Evolutionary conservation across 2,797 vertebrate genomes (phyloP).

Genomic region (Merluccius polli): DNA sequence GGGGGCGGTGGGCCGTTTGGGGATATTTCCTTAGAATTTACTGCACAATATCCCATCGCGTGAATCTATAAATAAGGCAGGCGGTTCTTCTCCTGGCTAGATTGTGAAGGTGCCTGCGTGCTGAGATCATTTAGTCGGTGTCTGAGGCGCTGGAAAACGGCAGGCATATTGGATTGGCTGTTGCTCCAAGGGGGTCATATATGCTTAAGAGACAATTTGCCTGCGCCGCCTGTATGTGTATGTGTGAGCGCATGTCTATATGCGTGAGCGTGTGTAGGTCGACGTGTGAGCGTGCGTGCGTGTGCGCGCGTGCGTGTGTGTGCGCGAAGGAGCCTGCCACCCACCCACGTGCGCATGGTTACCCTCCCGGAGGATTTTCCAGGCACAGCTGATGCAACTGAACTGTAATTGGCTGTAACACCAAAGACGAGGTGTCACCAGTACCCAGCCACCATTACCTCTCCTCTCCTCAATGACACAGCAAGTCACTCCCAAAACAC

Average conservation of each 20-base stretch:
- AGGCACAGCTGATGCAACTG: slow-evolving; percentile 76
- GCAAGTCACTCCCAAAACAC: slow-evolving; percentile 54
- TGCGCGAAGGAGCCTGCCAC: too few species aligned
- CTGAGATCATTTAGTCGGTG: slow-evolving; percentile 60
- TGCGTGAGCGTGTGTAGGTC: too few species aligned
- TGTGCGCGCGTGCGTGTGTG: too few species aligned
- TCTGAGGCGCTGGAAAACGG: slow-evolving; percentile 53
- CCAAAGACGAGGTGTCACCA: slow-evolving; percentile 61
- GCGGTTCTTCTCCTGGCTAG: slow-evolving; percentile 34
- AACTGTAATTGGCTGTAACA: slow-evolving; percentile 78
- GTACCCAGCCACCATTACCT: slow-evolving; percentile 33
- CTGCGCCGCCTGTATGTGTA: neutral
- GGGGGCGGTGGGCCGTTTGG: slow-evolving; percentile 33
- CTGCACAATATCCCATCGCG: slow-evolving; percentile 55
- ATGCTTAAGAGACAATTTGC: slow-evolving; percentile 54
- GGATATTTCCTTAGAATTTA: slow-evolving; percentile 52
- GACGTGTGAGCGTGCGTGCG: too few species aligned
- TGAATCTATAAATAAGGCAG: slow-evolving; percentile 59
- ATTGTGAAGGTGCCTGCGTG: slow-evolving; percentile 49
- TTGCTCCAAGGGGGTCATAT: slow-evolving; percentile 59
- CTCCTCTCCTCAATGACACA: slow-evolving; percentile 37
- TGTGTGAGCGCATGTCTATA: slow-evolving; percentile 20
- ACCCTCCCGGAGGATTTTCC: slow-evolving; percentile 56
- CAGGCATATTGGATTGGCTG: slow-evolving; percentile 48
- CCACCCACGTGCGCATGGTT: too few species aligned